A percentile compares a stretch with the other conserved stretches of the same genome.
Conservation (phyloP, 2,113 vertebrate genomes). For the Laticauda colubrina region DNA sequence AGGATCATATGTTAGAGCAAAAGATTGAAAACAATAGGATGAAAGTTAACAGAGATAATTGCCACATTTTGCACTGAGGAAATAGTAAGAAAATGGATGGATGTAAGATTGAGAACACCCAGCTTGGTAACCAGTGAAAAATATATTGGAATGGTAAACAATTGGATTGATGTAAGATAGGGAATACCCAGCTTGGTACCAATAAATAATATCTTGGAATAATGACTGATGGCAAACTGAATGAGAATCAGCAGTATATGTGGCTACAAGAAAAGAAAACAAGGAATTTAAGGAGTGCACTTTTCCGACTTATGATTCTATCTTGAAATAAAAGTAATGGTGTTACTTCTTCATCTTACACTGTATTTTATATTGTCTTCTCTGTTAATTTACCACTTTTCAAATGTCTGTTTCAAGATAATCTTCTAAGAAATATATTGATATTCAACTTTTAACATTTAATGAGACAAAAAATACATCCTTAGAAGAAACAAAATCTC, state of each 20-base stretch:
- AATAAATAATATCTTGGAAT: neutral
- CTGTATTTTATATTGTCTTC: neutral
- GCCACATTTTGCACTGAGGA: neutral
- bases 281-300: neutral
- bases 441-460: neutral
- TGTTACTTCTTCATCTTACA: neutral
- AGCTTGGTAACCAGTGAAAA: neutral
- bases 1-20: neutral
- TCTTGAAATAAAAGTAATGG: neutral
- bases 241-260: neutral
- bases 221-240: neutral
- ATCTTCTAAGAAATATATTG: constrained; percentile 37
- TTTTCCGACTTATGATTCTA: neutral
- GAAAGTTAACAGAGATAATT: neutral
- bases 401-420: neutral
- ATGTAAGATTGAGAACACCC: neutral
- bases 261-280: neutral
- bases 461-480: constrained; percentile 12
- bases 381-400: neutral
- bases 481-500: constrained; percentile 39
- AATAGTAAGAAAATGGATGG: neutral
- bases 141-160: neutral
- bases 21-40: neutral
- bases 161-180: neutral
- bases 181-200: neutral